These are phyloP conservation scores for Muraenolepis orangiensis DNA, from an alignment of 2,797 vertebrate species.

Conservation along the genomic window DNA sequence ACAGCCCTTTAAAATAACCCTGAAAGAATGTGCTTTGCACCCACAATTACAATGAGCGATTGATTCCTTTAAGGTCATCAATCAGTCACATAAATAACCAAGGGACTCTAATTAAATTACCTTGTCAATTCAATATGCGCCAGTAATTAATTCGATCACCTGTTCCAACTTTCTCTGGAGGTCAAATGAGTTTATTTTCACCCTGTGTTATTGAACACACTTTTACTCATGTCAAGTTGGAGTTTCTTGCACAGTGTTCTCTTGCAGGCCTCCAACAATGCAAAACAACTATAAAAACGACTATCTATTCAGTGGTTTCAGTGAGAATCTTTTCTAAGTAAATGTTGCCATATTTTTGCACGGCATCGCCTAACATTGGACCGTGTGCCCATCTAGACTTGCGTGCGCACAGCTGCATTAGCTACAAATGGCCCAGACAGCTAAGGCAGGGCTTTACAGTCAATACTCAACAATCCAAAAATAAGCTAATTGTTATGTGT, in stretches of 20 bases:
- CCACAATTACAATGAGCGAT: constrained; percentile 22
- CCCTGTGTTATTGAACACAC: background rate
- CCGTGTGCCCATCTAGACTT: background rate
- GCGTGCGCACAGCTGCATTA: background rate
- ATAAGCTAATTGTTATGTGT: no score
- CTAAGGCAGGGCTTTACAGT: background rate
- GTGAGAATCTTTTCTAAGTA: background rate
- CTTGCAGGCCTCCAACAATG: no score
- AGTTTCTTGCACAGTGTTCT: no score
- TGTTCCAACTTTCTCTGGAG: constrained; percentile 26
- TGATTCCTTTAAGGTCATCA: constrained; percentile 57
- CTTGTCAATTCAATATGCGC: constrained; percentile 43
- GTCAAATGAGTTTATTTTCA: constrained; percentile 1
- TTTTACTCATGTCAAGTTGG: background rate
- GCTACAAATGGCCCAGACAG: no score
- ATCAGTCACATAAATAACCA: constrained; percentile 49
- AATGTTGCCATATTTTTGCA: background rate
- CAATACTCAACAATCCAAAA: background rate
- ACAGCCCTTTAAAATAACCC: background rate
- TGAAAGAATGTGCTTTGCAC: background rate
- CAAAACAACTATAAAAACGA: no score
- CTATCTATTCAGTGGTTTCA: background rate
- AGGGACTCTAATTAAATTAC: constrained; percentile 38
- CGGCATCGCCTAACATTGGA: background rate
- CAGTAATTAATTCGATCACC: constrained; percentile 48